Conservation (phyloP, 2,797 vertebrate genomes). For the Sphenodon punctatus region DNA sequence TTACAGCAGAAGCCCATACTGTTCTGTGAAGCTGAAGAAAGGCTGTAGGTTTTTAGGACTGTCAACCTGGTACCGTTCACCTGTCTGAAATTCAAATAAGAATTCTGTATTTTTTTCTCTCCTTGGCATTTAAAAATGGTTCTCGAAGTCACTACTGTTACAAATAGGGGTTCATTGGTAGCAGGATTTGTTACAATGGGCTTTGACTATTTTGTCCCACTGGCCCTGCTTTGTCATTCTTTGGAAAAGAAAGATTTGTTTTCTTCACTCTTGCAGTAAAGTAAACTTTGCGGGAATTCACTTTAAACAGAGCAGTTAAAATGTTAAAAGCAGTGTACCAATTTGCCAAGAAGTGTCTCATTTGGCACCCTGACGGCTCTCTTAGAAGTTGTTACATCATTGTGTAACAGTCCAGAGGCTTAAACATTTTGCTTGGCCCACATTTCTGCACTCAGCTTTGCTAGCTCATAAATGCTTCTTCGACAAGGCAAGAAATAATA, state of each 20-base stretch:
- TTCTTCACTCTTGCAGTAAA: neutral
- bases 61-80: neutral
- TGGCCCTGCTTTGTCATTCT: neutral
- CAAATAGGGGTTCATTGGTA: too few relatives aligned
- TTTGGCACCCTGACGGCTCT: neutral
- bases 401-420: neutral
- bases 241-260: neutral
- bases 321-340: neutral
- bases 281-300: neutral
- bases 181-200: too few relatives aligned
- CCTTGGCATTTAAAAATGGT: neutral
- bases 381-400: neutral
- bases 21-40: neutral
- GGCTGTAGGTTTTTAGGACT: neutral
- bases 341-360: neutral
- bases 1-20: neutral
- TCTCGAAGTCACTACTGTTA: too few relatives aligned
- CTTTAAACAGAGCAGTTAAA: constrained; percentile 1
- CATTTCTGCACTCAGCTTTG: neutral
- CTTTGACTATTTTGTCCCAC: neutral
- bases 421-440: neutral
- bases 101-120: neutral
- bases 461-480: neutral
- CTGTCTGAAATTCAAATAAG: neutral
- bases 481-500: constrained; percentile 9